phyloP scores from a whole-genome alignment of 2,113 vertebrate species.

The Gobius niger region DNA sequence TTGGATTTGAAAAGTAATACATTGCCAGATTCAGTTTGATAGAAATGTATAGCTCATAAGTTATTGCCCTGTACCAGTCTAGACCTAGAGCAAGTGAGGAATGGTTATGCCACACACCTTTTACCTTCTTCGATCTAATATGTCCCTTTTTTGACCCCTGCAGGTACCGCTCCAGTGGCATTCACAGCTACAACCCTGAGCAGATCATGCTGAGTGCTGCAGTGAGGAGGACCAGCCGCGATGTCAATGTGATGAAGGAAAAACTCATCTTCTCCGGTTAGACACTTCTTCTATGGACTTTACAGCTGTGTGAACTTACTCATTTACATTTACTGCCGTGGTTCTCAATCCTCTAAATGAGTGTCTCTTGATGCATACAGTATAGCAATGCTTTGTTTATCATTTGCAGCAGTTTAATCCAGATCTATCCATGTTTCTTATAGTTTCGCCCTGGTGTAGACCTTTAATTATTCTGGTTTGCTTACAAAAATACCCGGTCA shows the following conservation, averaged over 20 bases:
- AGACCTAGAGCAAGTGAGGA: background rate
- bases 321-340: background rate
- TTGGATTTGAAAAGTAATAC: too few species aligned
- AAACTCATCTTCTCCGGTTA: conserved; percentile 97
- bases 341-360: background rate
- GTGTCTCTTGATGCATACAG: too few species aligned
- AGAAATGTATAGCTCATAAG: too few species aligned
- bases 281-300: background rate
- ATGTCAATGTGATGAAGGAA: conserved; percentile 98
- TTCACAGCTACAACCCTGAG: conserved; percentile 93
- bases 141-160: conserved; percentile 36
- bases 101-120: background rate
- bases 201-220: conserved; percentile 98
- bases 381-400: too few species aligned
- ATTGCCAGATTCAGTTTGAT: too few species aligned
- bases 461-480: too few species aligned
- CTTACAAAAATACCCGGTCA: too few species aligned
- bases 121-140: background rate
- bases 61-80: too few species aligned
- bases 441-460: background rate
- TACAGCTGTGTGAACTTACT: conserved; percentile 2
- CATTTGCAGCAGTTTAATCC: background rate
- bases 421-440: too few species aligned
- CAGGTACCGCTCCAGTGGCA: conserved; percentile 93
- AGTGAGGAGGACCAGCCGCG: conserved; percentile 85